Percentiles rank a stretch among this genome's conserved stretches.
Conservation (phyloP, 2,888 invertebrate genomes). For the Amiota minor region DNA sequence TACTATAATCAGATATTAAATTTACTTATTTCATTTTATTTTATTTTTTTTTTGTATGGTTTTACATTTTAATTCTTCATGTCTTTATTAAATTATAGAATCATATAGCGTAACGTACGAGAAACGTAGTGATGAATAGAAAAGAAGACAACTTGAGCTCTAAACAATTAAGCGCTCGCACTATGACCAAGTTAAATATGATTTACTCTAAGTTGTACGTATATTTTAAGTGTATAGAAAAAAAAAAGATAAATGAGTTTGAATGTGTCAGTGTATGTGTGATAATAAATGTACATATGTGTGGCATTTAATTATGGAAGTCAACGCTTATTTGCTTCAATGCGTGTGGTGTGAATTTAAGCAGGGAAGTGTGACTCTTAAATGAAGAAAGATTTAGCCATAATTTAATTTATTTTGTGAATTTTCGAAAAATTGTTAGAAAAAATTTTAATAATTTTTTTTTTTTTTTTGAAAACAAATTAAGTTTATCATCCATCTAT, state of each 20-base stretch:
- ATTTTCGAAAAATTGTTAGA: too few species aligned
- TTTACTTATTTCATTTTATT: too few species aligned
- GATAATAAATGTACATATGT: too few species aligned
- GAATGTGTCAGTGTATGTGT: too few species aligned
- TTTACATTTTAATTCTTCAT: background rate
- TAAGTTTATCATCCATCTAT: too few species aligned
- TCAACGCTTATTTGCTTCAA: slow-evolving; percentile 14
- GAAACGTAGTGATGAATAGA: background rate
- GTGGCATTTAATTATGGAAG: slow-evolving; percentile 1
- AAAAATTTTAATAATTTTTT: too few species aligned
- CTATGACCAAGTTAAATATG: slow-evolving; percentile 15
- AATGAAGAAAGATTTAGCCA: background rate
- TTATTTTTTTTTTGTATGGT: background rate
- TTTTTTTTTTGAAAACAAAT: too few species aligned
- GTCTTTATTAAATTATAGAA: slow-evolving; percentile 13
- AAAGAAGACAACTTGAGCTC: background rate
- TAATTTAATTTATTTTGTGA: too few species aligned
- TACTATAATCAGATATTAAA: background rate
- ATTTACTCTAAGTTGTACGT: background rate
- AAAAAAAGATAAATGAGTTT: too few species aligned
- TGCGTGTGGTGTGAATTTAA: slow-evolving; percentile 10
- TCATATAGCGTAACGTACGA: slow-evolving; percentile 6
- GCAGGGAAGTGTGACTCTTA: slow-evolving; percentile 9
- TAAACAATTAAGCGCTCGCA: background rate
- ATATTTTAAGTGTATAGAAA: too few species aligned